phyloP scores from a whole-genome alignment of 2,888 invertebrate species.

The Carpatolechia fugitivella region DNA sequence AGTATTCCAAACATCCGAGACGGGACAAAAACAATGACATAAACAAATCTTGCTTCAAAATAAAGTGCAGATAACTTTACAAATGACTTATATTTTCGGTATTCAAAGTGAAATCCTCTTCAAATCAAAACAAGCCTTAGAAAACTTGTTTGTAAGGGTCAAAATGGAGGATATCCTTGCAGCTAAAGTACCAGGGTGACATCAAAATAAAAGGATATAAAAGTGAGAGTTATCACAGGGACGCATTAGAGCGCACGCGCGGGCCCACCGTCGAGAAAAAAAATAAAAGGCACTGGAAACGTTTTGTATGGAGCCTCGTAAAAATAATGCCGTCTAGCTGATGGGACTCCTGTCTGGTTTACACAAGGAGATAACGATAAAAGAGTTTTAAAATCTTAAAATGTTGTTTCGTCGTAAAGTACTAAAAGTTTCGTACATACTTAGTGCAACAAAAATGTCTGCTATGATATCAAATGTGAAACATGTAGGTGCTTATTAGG shows the following conservation, averaged over 20 bases:
- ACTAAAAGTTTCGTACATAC: too few relatives aligned
- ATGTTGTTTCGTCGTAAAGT: background rate
- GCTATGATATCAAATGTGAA: too few relatives aligned
- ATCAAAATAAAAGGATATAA: constrained; percentile 68
- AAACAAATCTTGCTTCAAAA: constrained; percentile 69
- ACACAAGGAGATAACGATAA: constrained; percentile 39
- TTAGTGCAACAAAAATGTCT: too few relatives aligned
- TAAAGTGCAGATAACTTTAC: constrained; percentile 77
- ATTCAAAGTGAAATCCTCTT: constrained; percentile 51
- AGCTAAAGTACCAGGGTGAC: constrained; percentile 44
- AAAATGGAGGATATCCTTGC: background rate
- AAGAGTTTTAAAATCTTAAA: constrained; percentile 6
- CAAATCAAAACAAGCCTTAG: constrained; percentile 20
- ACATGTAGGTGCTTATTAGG: too few relatives aligned
- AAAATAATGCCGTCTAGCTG: constrained; percentile 54
- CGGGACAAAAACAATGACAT: constrained; percentile 48
- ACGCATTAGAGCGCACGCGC: constrained; percentile 77
- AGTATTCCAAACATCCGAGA: constrained; percentile 43
- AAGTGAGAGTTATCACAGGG: constrained; percentile 78
- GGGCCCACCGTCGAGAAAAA: constrained; percentile 54
- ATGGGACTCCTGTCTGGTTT: constrained; percentile 63
- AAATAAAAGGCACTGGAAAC: constrained; percentile 33
- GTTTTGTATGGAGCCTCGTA: constrained; percentile 49
- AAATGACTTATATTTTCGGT: constrained; percentile 76
- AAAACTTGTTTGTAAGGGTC: background rate